Conservation (phyloP, 2,888 invertebrate species). For the Tortrix viridana region DNA sequence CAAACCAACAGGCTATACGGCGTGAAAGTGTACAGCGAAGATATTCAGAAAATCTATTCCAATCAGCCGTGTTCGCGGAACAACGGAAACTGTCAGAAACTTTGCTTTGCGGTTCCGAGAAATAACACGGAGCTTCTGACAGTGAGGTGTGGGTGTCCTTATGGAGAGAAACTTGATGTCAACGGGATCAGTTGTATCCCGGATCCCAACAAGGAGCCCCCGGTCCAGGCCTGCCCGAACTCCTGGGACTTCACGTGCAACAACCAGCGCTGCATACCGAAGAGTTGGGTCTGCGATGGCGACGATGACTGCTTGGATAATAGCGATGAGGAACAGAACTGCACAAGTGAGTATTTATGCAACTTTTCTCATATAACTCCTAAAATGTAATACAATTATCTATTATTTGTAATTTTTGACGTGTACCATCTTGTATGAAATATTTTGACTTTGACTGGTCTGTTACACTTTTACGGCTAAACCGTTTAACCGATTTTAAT, state of each 20-base stretch:
- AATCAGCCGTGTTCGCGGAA: slow-evolving; percentile 92
- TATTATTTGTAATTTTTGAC: too few relatives aligned
- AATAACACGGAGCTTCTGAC: slow-evolving; percentile 84
- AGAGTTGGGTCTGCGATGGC: slow-evolving; percentile 98
- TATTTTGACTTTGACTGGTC: too few relatives aligned
- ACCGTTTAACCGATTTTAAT: too few relatives aligned
- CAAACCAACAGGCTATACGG: slow-evolving; percentile 96
- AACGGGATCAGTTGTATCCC: slow-evolving; percentile 89
- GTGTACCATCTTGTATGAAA: too few relatives aligned
- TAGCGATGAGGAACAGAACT: slow-evolving; percentile 97
- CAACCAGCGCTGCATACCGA: slow-evolving; percentile 95
- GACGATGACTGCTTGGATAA: slow-evolving; percentile 98
- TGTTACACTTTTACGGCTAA: too few relatives aligned
- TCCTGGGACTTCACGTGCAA: slow-evolving; percentile 97
- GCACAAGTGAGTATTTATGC: slow-evolving; percentile 89
- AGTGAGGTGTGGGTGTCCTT: slow-evolving; percentile 95
- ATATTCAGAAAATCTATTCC: slow-evolving; percentile 88
- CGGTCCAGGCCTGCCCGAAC: slow-evolving; percentile 94
- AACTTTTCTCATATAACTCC: too few relatives aligned
- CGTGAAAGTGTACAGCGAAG: slow-evolving; percentile 93
- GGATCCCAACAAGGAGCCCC: slow-evolving; percentile 94
- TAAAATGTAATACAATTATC: too few relatives aligned
- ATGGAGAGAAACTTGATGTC: slow-evolving; percentile 91
- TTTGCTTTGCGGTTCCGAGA: slow-evolving; percentile 95
- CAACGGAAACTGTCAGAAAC: slow-evolving; percentile 96